Conservation (phyloP, 1,140 invertebrate species). For the Nephila pilipes region DNA sequence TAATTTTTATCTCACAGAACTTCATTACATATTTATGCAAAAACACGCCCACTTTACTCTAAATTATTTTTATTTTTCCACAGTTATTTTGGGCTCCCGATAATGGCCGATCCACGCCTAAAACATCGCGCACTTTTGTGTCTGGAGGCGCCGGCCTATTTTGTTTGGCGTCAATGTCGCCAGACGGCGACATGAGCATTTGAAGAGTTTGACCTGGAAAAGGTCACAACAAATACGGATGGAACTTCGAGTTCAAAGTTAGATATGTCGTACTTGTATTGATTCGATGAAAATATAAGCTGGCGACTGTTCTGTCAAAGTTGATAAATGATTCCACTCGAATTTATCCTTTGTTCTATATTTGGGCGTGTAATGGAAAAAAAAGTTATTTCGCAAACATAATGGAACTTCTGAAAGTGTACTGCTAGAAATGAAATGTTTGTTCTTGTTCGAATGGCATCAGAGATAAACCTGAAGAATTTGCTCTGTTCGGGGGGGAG, state of each 20-base stretch:
- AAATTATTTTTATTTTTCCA: not conserved
- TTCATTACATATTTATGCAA: not conserved
- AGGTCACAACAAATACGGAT: not conserved
- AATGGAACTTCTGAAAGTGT: too few relatives aligned
- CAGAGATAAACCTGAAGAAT: too few relatives aligned
- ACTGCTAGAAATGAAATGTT: too few relatives aligned
- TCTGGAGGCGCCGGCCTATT: not conserved
- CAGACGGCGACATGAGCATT: slow-evolving; percentile 11
- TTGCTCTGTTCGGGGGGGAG: too few relatives aligned
- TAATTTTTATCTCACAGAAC: not conserved
- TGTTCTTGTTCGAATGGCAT: too few relatives aligned
- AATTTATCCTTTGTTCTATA: not conserved
- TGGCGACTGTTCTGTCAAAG: not conserved
- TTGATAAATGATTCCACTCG: not conserved
- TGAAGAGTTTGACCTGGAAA: not conserved
- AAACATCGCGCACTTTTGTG: not conserved
- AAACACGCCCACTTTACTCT: not conserved
- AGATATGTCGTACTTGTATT: not conserved
- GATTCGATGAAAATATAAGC: not conserved
- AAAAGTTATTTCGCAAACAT: not conserved
- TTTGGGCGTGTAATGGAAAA: not conserved
- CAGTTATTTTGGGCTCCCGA: not conserved
- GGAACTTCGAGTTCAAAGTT: not conserved
- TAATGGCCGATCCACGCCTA: not conserved
- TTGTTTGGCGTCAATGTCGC: not conserved